These are phyloP conservation scores for Latrodectus elegans DNA, from an alignment of 2,888 invertebrate species.

Conservation along the genomic window DNA sequence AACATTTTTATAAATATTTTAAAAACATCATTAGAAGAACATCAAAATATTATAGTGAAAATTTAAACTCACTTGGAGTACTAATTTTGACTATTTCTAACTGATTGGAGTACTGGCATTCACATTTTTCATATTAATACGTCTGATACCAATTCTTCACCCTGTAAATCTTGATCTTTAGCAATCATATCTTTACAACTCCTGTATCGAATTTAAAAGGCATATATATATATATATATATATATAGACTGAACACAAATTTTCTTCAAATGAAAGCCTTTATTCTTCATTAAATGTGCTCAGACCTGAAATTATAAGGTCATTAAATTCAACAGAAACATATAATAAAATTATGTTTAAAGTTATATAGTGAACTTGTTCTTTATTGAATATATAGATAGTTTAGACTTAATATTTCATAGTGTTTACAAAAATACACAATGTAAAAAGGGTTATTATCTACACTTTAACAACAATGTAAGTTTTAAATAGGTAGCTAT, in stretches of 20 bases:
- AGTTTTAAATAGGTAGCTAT: too few species aligned
- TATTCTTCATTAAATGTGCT: conserved; percentile 19
- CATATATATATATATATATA: too few species aligned
- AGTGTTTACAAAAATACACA: too few species aligned
- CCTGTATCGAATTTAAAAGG: conserved; percentile 71
- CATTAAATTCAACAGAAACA: background rate
- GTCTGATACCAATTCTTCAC: conserved; percentile 66
- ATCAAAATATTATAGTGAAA: background rate
- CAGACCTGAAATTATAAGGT: conserved; percentile 8
- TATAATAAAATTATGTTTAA: background rate
- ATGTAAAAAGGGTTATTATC: too few species aligned
- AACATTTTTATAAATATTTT: too few species aligned
- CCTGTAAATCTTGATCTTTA: conserved; percentile 52
- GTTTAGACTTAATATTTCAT: too few species aligned
- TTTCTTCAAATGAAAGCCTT: background rate
- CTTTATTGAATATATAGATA: too few species aligned
- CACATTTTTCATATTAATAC: conserved; percentile 71
- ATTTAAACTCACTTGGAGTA: conserved; percentile 70
- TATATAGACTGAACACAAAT: conserved; percentile 57
- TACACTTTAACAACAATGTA: too few species aligned
- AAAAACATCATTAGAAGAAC: too few species aligned
- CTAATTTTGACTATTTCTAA: conserved; percentile 72
- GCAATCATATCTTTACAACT: conserved; percentile 72
- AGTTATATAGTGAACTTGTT: too few species aligned
- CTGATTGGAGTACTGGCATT: conserved; percentile 68